Evolutionary conservation across 2,888 invertebrate species (phyloP).

Genomic region (Eledone cirrhosa): DNA sequence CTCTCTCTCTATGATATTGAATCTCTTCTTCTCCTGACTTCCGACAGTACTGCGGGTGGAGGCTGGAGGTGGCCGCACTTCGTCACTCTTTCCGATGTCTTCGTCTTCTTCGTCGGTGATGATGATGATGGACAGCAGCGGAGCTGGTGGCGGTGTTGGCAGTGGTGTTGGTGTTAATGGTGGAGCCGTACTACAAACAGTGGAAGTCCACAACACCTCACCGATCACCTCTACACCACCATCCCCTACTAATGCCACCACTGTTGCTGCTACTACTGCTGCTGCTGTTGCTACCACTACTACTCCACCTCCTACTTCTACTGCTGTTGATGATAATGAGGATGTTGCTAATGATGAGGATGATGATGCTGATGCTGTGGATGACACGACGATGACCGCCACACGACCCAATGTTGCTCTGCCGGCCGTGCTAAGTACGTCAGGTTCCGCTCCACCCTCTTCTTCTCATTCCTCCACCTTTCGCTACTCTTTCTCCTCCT

Average conservation of each 20-base stretch:
- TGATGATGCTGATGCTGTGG: too few species aligned
- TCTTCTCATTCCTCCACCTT: too few species aligned
- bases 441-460: too few species aligned
- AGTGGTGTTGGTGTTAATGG: background rate
- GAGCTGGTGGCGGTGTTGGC: too few species aligned
- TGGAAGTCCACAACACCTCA: conserved; percentile 19
- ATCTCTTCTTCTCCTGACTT: too few species aligned
- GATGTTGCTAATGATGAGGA: too few species aligned
- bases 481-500: too few species aligned
- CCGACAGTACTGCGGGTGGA: background rate
- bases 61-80: background rate
- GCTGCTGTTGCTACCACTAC: background rate
- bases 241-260: background rate
- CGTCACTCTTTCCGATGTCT: background rate
- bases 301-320: background rate
- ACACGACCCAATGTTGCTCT: too few species aligned
- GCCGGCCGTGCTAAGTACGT: too few species aligned
- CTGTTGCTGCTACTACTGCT: background rate
- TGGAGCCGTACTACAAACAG: background rate
- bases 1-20: background rate
- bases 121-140: too few species aligned
- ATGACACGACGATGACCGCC: too few species aligned
- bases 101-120: too few species aligned
- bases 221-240: background rate
- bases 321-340: background rate